Percentiles rank a stretch among this genome's conserved stretches.
Evolutionary conservation across 2,797 vertebrate genomes (phyloP).

Genomic region (Jordanella pulchra): DNA sequence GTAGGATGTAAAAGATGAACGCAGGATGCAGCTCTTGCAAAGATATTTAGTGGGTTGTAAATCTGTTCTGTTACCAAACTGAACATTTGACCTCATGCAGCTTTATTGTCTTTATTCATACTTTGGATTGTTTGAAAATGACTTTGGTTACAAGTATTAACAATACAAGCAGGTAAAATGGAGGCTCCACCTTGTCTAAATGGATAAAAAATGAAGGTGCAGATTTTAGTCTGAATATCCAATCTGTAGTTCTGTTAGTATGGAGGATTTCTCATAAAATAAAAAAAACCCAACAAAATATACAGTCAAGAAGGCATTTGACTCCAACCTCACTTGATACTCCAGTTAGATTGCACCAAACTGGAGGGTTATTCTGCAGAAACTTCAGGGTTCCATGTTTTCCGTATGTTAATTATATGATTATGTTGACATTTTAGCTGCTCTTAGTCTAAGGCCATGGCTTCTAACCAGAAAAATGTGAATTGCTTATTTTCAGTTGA

Average conservation of each 20-base stretch:
- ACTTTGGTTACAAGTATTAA: not conserved
- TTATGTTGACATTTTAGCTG: too few relatives aligned
- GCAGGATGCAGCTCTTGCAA: constrained; percentile 31
- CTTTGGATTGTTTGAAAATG: not conserved
- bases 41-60: not conserved
- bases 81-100: not conserved
- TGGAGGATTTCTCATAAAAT: not conserved
- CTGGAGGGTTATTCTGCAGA: too few relatives aligned
- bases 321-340: too few relatives aligned
- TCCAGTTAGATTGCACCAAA: too few relatives aligned
- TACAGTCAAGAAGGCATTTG: not conserved
- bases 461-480: too few relatives aligned
- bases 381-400: too few relatives aligned
- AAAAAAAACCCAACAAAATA: too few relatives aligned
- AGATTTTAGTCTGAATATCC: not conserved
- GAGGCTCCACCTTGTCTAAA: not conserved
- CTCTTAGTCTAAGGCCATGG: too few relatives aligned
- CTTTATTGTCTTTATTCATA: not conserved
- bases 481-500: too few relatives aligned
- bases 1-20: constrained; percentile 54
- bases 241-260: not conserved
- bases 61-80: not conserved
- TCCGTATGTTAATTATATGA: too few relatives aligned
- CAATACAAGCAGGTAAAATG: not conserved
- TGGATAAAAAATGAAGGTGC: not conserved